phyloP scores from a whole-genome alignment of 2,888 invertebrate genomes.

The Podotricha telesiphe region DNA sequence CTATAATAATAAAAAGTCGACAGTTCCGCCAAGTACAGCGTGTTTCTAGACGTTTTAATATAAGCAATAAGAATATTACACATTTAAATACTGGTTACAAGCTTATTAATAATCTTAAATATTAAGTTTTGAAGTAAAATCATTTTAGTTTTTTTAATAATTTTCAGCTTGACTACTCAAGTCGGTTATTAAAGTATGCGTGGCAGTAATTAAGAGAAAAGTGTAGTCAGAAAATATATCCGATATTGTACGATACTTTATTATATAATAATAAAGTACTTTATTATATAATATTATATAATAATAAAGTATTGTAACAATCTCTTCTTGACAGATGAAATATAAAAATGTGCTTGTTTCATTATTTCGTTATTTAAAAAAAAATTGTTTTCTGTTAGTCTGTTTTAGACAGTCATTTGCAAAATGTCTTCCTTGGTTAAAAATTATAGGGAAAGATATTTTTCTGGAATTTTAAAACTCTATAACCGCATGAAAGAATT shows the following conservation, averaged over 20 bases:
- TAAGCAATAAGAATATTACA: slow-evolving; percentile 10
- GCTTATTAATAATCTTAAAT: neutral
- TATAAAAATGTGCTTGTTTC: neutral
- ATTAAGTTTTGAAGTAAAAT: neutral
- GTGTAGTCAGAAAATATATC: slow-evolving; percentile 21
- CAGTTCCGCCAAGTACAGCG: slow-evolving; percentile 9
- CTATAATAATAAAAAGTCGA: slow-evolving; percentile 19
- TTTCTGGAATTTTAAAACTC: neutral
- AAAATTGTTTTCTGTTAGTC: neutral
- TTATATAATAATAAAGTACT: no score
- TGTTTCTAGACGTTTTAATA: neutral
- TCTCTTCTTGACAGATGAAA: neutral
- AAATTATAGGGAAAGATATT: neutral
- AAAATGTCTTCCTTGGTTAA: neutral
- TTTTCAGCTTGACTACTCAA: neutral
- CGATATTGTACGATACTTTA: neutral
- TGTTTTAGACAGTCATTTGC: neutral
- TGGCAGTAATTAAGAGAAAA: slow-evolving; percentile 13
- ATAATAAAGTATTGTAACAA: neutral
- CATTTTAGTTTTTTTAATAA: slow-evolving; percentile 7
- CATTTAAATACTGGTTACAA: slow-evolving; percentile 1
- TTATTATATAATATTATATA: no score
- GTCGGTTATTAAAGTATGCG: slow-evolving; percentile 1
- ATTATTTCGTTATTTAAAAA: neutral
- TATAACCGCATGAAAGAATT: neutral